Conservation (phyloP, 2,797 vertebrate species). For the Sebastes oblongus region DNA sequence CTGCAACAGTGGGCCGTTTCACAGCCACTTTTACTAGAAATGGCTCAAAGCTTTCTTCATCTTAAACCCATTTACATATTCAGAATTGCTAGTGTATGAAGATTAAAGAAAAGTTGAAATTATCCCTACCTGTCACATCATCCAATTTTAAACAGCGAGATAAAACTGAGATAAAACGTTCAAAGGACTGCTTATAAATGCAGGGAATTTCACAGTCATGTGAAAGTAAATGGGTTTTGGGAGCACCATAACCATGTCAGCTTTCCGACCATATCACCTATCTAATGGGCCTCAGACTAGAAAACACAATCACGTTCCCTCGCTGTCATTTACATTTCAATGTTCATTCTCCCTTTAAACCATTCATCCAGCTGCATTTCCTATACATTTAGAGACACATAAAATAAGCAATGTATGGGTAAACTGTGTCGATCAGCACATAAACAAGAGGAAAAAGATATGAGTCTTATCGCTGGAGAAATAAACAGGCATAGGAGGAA, state of each 20-base stretch:
- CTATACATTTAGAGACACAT: conserved; percentile 40
- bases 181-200: conserved; percentile 48
- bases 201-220: conserved; percentile 33
- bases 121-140: conserved; percentile 51
- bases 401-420: conserved; percentile 52
- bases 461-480: neutral
- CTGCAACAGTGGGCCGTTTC: conserved; percentile 23
- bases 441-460: neutral
- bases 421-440: neutral
- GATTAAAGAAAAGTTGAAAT: conserved; percentile 63
- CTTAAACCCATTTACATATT: conserved; percentile 61
- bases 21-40: conserved; percentile 43
- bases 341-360: conserved; percentile 19
- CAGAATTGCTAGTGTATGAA: conserved; percentile 33
- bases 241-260: conserved; percentile 41
- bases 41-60: conserved; percentile 49
- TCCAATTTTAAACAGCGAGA: conserved; percentile 45
- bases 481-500: conserved; percentile 9
- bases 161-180: conserved; percentile 47
- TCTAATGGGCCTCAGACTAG: conserved; percentile 35
- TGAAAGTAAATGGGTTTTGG: conserved; percentile 46
- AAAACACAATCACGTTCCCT: conserved; percentile 19
- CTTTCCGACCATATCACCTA: conserved; percentile 36
- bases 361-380: conserved; percentile 3
- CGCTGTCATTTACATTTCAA: conserved; percentile 30